Conservation (phyloP, 2,113 vertebrate genomes). For the Mionectes macconnelli region DNA sequence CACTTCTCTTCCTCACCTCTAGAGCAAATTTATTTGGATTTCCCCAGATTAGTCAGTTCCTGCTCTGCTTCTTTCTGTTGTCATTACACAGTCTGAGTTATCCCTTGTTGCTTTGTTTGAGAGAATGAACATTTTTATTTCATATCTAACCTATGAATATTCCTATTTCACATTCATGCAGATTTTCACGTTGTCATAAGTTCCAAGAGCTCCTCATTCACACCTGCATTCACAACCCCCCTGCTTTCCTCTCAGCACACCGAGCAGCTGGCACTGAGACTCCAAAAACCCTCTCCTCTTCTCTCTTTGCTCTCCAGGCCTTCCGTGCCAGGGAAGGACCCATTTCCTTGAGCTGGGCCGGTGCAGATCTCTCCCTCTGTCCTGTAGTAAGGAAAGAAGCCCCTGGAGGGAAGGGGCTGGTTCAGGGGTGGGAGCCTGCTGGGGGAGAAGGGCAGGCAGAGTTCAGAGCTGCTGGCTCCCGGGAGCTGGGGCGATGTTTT, state of each 20-base stretch:
- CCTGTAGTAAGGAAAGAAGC: slow-evolving; percentile 46
- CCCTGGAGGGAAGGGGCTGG: neutral
- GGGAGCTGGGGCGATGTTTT: neutral
- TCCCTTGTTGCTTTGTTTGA: neutral
- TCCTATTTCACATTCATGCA: neutral
- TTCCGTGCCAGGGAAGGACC: neutral
- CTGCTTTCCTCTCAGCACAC: neutral
- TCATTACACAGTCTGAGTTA: neutral
- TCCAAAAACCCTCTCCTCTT: neutral
- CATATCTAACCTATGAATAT: neutral
- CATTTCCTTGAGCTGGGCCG: neutral
- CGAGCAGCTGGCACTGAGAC: neutral
- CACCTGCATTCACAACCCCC: fast-evolving
- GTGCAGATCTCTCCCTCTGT: slow-evolving; percentile 4
- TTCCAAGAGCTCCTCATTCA: neutral
- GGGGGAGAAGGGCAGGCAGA: neutral
- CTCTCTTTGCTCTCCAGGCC: neutral
- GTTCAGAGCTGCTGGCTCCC: neutral
- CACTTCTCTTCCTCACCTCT: neutral
- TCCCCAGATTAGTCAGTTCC: neutral
- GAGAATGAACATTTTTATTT: neutral
- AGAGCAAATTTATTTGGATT: neutral
- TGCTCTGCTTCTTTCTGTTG: neutral
- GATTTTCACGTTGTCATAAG: neutral
- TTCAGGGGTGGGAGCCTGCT: fast-evolving